phyloP scores from a whole-genome alignment of 1,140 invertebrate species.

The Drosophila funebris region DNA sequence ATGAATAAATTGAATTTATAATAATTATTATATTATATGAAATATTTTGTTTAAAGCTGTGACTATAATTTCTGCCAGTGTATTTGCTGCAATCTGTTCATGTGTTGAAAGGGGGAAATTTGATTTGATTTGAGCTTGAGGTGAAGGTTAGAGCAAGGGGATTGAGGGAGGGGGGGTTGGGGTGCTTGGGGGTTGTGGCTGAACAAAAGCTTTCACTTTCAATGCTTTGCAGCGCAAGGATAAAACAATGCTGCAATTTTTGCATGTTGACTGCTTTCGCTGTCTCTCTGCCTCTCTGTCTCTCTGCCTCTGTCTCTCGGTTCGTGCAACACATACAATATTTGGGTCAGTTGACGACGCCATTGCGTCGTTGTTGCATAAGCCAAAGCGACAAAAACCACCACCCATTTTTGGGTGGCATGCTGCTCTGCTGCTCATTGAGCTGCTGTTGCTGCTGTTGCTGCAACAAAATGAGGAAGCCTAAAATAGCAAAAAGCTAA shows the following conservation, averaged over 20 bases:
- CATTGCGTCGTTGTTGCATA: slow-evolving; percentile 36
- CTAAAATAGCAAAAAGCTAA: slow-evolving; percentile 67
- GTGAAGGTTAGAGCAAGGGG: background rate
- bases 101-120: background rate
- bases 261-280: background rate
- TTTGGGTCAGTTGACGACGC: slow-evolving; percentile 43
- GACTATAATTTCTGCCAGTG: background rate
- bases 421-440: background rate
- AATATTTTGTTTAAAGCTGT: no score
- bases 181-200: background rate
- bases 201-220: slow-evolving; percentile 56
- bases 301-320: background rate
- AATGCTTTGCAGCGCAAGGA: slow-evolving; percentile 27
- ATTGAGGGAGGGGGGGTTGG: background rate
- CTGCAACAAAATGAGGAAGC: slow-evolving; percentile 73
- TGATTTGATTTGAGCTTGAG: background rate
- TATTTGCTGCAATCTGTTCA: background rate
- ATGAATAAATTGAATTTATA: background rate
- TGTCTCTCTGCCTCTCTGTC: background rate
- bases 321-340: slow-evolving; percentile 23
- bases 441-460: slow-evolving; percentile 6
- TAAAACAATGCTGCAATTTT: slow-evolving; percentile 28
- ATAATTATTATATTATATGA: background rate
- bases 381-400: slow-evolving; percentile 20
- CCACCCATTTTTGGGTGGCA: slow-evolving; percentile 28